These are phyloP conservation scores for Cryptosula pallasiana DNA, from an alignment of 2,888 invertebrate species.

Conservation along the genomic window DNA sequence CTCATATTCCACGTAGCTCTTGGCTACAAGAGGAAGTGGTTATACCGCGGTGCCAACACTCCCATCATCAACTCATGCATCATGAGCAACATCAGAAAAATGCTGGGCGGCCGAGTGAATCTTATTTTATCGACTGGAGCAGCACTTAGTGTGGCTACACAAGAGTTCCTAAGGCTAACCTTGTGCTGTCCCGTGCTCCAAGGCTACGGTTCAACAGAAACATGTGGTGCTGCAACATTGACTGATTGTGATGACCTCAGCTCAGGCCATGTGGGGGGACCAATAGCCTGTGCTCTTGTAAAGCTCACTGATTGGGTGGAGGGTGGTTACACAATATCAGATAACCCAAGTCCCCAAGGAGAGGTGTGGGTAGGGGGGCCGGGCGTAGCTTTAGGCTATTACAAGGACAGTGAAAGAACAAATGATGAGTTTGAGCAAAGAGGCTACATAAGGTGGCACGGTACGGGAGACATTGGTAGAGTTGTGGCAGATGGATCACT, in stretches of 20 bases:
- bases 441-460: conserved; percentile 68
- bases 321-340: conserved; percentile 80
- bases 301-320: conserved; percentile 87
- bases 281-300: conserved; percentile 77
- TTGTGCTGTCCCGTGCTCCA: conserved; percentile 83
- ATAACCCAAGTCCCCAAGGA: conserved; percentile 75
- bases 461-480: conserved; percentile 93
- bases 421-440: conserved; percentile 71
- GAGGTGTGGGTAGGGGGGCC: conserved; percentile 83
- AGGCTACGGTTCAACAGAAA: conserved; percentile 96
- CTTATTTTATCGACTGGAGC: conserved; percentile 90
- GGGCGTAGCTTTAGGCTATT: conserved; percentile 88
- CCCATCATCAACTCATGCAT: conserved; percentile 56
- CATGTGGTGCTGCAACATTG: conserved; percentile 76
- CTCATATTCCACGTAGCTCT: conserved; percentile 90
- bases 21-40: conserved; percentile 83
- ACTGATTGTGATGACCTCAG: conserved; percentile 60
- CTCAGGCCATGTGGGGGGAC: conserved; percentile 81
- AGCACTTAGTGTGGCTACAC: conserved; percentile 89
- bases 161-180: conserved; percentile 85
- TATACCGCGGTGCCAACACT: conserved; percentile 59
- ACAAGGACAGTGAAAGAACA: conserved; percentile 80
- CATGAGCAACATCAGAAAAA: background rate
- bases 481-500: conserved; percentile 87
- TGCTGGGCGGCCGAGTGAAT: conserved; percentile 66